phyloP scores from a whole-genome alignment of 53 echinoderm and acorn worm species.

The Patiria pectinifera region DNA sequence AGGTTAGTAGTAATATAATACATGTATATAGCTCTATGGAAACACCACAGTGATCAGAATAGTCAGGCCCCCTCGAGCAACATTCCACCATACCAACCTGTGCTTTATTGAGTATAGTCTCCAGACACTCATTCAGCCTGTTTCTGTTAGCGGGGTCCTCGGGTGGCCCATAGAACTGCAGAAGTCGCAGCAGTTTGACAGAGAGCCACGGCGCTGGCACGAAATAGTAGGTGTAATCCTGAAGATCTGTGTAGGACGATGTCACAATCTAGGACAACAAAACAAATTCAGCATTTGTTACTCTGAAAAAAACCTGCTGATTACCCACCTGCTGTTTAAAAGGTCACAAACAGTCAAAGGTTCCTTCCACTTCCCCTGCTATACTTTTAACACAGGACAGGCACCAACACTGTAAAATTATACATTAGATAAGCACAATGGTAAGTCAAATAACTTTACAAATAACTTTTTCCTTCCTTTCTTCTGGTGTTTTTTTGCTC shows the following conservation, averaged over 20 bases:
- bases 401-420: too few relatives aligned
- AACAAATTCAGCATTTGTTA: background rate
- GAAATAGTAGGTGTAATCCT: constrained; percentile 99
- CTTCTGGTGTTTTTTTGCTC: too few relatives aligned
- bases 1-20: too few relatives aligned
- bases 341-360: too few relatives aligned
- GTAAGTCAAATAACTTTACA: too few relatives aligned
- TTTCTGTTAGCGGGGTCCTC: constrained; percentile 93
- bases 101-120: constrained; percentile 99
- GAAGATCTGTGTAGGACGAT: constrained; percentile 98
- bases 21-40: too few relatives aligned
- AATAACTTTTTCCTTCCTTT: too few relatives aligned
- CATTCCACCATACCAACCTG: constrained; percentile 72
- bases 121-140: constrained; percentile 96
- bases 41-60: too few relatives aligned
- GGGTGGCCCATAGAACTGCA: constrained; percentile 94
- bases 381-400: too few relatives aligned
- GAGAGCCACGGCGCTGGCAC: constrained; percentile 99
- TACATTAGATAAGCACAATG: too few relatives aligned
- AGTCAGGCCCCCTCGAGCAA: background rate
- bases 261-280: constrained; percentile 84
- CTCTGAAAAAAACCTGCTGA: background rate
- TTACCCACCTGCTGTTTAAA: too few relatives aligned
- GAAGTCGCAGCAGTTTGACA: constrained; percentile 89
- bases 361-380: too few relatives aligned